Evolutionary conservation across 1,140 invertebrate genomes (phyloP).

Genomic region (Panagrolaimus sp.): DNA sequence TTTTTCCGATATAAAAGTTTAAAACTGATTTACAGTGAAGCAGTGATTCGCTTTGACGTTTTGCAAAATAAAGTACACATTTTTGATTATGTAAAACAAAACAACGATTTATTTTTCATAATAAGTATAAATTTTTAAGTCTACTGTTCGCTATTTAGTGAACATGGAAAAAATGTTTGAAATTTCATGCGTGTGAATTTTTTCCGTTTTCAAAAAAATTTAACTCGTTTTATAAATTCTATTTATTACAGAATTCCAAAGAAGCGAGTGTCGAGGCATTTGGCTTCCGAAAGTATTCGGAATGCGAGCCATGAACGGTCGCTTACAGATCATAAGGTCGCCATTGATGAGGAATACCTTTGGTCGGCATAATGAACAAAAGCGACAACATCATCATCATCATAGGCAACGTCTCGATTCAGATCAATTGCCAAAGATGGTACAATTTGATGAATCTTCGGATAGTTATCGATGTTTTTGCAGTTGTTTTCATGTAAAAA

Average conservation of each 20-base stretch:
- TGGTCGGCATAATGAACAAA: slow-evolving; percentile 22
- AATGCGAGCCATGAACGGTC: slow-evolving; percentile 44
- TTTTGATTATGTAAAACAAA: too few relatives aligned
- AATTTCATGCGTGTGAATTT: neutral
- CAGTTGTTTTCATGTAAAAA: slow-evolving; percentile 57
- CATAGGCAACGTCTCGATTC: slow-evolving; percentile 23
- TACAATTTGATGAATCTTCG: slow-evolving; percentile 56
- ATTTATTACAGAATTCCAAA: neutral
- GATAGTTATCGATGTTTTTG: slow-evolving; percentile 56
- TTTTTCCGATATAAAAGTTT: too few relatives aligned
- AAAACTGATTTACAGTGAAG: too few relatives aligned
- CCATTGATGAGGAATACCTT: slow-evolving; percentile 38
- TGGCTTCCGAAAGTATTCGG: neutral
- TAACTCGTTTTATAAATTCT: neutral
- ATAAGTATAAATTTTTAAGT: too few relatives aligned
- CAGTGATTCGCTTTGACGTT: too few relatives aligned
- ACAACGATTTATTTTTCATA: too few relatives aligned
- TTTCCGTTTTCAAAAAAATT: neutral
- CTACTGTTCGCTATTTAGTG: slow-evolving; percentile 9
- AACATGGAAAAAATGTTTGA: slow-evolving; percentile 9
- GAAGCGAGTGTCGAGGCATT: neutral
- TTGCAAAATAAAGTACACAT: too few relatives aligned
- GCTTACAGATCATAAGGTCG: slow-evolving; percentile 30
- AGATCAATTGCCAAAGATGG: slow-evolving; percentile 28
- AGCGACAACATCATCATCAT: slow-evolving; percentile 18